Evolutionary conservation across 2,113 vertebrate genomes (phyloP), one percentile per base, ranked within the genome.

Genomic region (Brachyhypopomus gauderio): DNA sequence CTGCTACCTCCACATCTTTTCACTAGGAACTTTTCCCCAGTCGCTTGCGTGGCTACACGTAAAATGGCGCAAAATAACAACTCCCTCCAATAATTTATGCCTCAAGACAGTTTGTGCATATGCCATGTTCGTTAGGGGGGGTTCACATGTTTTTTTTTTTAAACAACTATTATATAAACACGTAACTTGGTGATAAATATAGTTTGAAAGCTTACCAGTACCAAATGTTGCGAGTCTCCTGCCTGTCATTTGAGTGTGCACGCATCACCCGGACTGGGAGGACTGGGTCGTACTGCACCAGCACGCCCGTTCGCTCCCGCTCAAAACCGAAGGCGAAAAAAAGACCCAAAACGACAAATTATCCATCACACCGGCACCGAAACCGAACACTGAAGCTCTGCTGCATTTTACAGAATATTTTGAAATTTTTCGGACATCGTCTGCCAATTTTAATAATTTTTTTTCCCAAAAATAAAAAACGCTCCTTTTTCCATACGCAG

Each of bases 231-330:
- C 9, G 12, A 3, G 45, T 52, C 1, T 52, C 45, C 14, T 52
- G 45, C 45, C 45, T 52, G 45, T 52, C 45, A 52, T 52, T 52
- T 52, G 45, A 52, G 45, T 6, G 5, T 14, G 1, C 8, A 52
- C 14, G 45, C 45, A 52, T 52, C 45, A 52, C 45, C 12, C 9
- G 14, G 45, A 52, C 45, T 12, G 45, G 41, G 41, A 45, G 41
- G 41, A 52, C 45, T 52, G 55, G 55, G 22, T 55, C 69, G 72
- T 79, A 63, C 75, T 81, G 83, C 83, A 77, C 70, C 79, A 81
- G 74, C 75, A 77, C 58, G n/a, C 64, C 84, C 80, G 85, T 84
- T 30, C 71, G 71, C 83, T 86, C 85, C 85, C 85, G 85, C 85
- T 87, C 83, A 87, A 87, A 86, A 79, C 58, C 55, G 36, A 23